Percentiles rank a stretch among this genome's conserved stretches.
Conservation (phyloP, 1,140 invertebrate species). For the Diachasmimorpha longicaudata region DNA sequence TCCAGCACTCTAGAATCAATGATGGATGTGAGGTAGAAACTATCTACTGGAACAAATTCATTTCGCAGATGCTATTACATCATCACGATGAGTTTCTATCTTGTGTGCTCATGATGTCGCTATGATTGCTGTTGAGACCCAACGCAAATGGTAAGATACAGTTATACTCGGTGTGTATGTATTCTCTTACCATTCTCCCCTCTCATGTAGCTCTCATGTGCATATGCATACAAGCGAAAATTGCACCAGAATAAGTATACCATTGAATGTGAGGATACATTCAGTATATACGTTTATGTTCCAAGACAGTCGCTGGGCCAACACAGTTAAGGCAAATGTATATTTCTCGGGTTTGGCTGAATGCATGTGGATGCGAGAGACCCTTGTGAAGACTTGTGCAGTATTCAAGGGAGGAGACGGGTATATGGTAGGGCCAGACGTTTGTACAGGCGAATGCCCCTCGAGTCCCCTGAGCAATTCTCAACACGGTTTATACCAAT, state of each 20-base stretch:
- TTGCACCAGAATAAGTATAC: background rate
- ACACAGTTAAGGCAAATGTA: background rate
- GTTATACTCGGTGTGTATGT: background rate
- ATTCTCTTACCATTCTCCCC: background rate
- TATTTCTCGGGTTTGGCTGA: background rate
- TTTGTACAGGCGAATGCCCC: background rate
- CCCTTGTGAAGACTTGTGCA: background rate
- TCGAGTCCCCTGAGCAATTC: background rate
- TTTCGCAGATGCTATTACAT: background rate
- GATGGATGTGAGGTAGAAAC: background rate
- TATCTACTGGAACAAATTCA: background rate
- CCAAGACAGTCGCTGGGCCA: constrained; percentile 3
- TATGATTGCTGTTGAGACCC: background rate
- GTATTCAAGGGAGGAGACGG: background rate
- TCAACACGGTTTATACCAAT: background rate
- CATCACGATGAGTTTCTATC: background rate
- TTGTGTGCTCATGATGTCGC: background rate
- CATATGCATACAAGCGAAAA: background rate
- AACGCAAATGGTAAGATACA: background rate
- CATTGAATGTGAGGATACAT: background rate
- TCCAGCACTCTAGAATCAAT: too few relatives aligned
- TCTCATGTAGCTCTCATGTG: background rate
- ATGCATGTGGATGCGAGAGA: background rate
- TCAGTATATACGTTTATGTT: background rate
- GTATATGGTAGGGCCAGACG: background rate